Conservation (phyloP, 2,797 vertebrate species). For the Pipistrellus pygmaeus region DNA sequence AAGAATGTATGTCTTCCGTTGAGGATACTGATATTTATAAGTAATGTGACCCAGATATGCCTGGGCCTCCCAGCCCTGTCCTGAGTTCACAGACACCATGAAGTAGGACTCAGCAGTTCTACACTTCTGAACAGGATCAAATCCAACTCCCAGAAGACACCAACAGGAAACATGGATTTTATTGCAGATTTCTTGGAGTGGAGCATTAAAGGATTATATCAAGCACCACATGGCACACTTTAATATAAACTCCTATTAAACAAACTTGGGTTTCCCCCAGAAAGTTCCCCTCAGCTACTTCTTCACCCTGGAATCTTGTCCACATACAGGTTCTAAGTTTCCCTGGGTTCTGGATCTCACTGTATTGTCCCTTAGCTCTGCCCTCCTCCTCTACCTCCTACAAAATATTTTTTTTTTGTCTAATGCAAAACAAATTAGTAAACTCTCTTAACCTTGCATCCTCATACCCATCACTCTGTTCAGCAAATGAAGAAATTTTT, state of each 20-base stretch:
- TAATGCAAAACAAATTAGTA: conserved; percentile 18
- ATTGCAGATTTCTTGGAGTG: neutral
- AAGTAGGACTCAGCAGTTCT: neutral
- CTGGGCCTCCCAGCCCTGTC: neutral
- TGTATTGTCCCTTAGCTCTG: neutral
- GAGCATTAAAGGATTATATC: neutral
- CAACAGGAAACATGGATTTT: neutral
- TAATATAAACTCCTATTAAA: conserved; percentile 18
- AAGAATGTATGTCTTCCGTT: conserved; percentile 27
- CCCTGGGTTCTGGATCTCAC: neutral
- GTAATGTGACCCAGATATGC: neutral
- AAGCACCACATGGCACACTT: conserved; percentile 39
- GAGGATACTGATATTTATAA: conserved; percentile 10
- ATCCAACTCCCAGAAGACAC: neutral
- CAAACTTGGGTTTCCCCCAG: neutral
- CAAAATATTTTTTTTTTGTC: neutral
- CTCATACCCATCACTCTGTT: neutral
- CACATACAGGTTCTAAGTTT: neutral
- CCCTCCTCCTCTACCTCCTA: neutral
- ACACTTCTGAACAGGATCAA: conserved; percentile 32
- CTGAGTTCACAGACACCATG: neutral
- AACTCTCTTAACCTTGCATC: neutral
- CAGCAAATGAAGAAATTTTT: conserved; percentile 28
- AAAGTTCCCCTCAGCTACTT: neutral
- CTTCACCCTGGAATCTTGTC: neutral